Conservation (phyloP, 1,140 invertebrate genomes). For the Tribolium castaneum region DNA sequence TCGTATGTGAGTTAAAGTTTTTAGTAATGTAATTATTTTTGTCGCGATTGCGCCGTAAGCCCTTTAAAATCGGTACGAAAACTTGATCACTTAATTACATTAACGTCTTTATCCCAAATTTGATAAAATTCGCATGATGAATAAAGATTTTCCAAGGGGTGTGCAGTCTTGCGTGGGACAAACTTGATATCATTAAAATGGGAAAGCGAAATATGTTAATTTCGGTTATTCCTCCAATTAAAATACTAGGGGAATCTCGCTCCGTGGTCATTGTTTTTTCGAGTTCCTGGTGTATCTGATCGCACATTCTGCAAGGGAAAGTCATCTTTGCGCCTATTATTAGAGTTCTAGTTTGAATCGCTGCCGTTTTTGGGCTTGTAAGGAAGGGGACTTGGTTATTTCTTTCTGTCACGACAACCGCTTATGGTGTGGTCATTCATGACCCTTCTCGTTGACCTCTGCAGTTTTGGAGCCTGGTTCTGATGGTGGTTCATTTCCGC, state of each 20-base stretch:
- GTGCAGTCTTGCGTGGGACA: conserved; percentile 2
- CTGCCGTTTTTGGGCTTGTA: background rate
- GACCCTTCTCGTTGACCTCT: conserved; percentile 1
- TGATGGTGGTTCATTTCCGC: conserved; percentile 2
- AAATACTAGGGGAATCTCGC: background rate
- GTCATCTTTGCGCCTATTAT: too few relatives aligned
- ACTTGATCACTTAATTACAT: conserved; percentile 11
- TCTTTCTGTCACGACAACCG: conserved; percentile 1
- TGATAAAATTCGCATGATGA: conserved; percentile 15
- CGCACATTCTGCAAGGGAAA: background rate
- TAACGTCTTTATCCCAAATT: conserved; percentile 3
- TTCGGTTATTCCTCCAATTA: background rate
- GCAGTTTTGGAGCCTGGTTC: background rate
- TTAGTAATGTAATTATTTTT: background rate
- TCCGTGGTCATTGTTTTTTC: background rate
- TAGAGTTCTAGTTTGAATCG: background rate
- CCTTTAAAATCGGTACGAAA: background rate
- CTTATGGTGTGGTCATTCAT: background rate
- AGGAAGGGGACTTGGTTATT: background rate
- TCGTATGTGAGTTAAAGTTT: conserved; percentile 3
- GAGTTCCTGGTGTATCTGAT: background rate
- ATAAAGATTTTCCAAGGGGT: conserved; percentile 5
- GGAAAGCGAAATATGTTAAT: conserved; percentile 9
- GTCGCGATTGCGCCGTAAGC: background rate
- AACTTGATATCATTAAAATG: conserved; percentile 11